Evolutionary conservation across 2,113 vertebrate species (phyloP), one percentile per base, ranked within the genome.

Genomic region (Mesocricetus auratus): DNA sequence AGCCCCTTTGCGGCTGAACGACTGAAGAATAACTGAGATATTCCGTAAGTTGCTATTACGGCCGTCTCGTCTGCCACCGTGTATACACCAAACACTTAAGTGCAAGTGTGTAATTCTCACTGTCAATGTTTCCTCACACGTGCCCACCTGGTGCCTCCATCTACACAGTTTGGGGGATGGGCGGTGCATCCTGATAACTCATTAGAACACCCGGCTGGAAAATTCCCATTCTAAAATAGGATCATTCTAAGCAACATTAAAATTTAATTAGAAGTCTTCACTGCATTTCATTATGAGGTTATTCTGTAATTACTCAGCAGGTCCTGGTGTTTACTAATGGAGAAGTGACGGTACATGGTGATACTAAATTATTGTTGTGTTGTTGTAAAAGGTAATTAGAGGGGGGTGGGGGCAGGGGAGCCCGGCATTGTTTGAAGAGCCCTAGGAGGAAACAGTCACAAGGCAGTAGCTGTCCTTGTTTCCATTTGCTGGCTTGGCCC

Each of bases 231-330:
- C 98, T 86, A 98, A 95, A 98, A 94, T 96, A 78, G 39, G 97
- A 97, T 95, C 97, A 94, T 93, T 98, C 98, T 98, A 98, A 98
- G 90, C 91, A 98, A 98, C 94, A 97, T 98, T 96, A 98, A 98
- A 98, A 96, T 98, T 97, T 98, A 98, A 99, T 98, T 97, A 98
- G 98, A 98, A 97, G 24, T 47, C 86, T 93, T 97, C 95, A 36
- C 93, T 97, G 98, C 98, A 98, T 99, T 98, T 98, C 97, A 98
- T 98, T 98, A 98, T 91, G 96, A 98, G 88, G 86, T 99, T 98
- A 98, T 98, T 98, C 96, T 96, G 89, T 98, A 98, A 98, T 98
- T 98, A 97, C 92, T 97, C 97, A 98, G 97, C 94, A 98, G 95
- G 98, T 96, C 94, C 97, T 97, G 74, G 73, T 98, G 96, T 98